phyloP scores from a whole-genome alignment of 2,797 vertebrate genomes.

The Dicrostonyx torquatus region DNA sequence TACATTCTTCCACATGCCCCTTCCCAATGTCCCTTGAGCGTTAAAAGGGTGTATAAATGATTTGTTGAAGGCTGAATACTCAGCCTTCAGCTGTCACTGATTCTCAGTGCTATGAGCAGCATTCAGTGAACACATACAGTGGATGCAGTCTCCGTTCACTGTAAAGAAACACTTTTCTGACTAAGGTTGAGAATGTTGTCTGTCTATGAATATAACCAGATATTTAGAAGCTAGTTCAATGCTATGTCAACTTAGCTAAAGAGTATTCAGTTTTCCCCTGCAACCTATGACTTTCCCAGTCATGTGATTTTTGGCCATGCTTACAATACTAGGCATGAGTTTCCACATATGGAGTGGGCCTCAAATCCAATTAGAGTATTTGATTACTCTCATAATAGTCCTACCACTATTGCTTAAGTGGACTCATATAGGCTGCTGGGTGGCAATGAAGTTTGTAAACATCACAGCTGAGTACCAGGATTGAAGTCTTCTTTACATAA shows the following conservation, averaged over 20 bases:
- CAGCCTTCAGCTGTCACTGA: background rate
- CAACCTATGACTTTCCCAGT: background rate
- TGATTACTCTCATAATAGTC: background rate
- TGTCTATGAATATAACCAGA: background rate
- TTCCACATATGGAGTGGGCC: background rate
- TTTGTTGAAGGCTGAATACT: background rate
- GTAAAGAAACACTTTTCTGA: background rate
- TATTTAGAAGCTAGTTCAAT: background rate
- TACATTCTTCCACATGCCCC: background rate
- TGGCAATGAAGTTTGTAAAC: background rate
- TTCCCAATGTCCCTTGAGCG: background rate
- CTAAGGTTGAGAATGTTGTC: background rate
- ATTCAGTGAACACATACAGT: background rate
- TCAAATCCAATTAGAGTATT: background rate
- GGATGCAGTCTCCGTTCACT: background rate
- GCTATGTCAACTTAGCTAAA: background rate
- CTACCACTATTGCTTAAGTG: background rate
- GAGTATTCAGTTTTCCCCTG: background rate
- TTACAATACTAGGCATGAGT: background rate
- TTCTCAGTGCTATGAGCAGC: background rate
- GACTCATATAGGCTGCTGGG: background rate
- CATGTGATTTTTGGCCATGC: background rate
- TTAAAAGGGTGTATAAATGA: background rate
- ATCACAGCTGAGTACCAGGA: background rate
- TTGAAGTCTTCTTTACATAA: background rate